Evolutionary conservation across 2,888 invertebrate species (phyloP), one percentile per base, ranked within the genome.

Genomic region (Agonum fuliginosum): DNA sequence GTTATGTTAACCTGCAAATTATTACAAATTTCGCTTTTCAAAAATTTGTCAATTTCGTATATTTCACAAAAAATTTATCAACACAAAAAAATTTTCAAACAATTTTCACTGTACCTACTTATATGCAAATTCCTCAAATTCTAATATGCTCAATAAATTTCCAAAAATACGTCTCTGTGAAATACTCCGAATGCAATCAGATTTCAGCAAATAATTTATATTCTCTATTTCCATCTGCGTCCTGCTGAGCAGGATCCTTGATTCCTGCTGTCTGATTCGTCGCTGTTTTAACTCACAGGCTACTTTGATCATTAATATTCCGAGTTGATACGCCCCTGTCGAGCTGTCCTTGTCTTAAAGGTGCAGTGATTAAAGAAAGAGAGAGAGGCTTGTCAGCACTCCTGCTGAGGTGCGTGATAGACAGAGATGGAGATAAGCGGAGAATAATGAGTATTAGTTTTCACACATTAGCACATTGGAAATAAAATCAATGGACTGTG

Each of bases 251-350:
- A 12, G 30, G 58, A 27, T 62, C n/a, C n/a, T n/a, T n/a, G n/a
- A n/a, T n/a, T n/a, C n/a, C n/a, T 54, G 27, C 58, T 30, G n/a
- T 12, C 24, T 58, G 54, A 62, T 19, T 62, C 17, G 12, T 62
- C 58, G 12, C 27, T 58, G 24, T 24, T 58, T 58, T 58, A 62
- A 62, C 20, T 17, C 27, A 30, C 30, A 12, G 58, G 30, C 30
- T 62, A 54, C 58, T 30, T 27, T 12, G 27, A 62, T 62, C 58
- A 62, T 62, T 62, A 27, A 62, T 62, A 62, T 62, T 62, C 58
- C 17, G 27, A 24, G 3, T 14, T 12, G 19, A 27, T 19, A 62
- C 58, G 30, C 58, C 58, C 17, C 27, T 62, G 19, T 5, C 10
- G 2, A 6, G 3, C 30, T 30, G 27, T 62, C 58, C 27, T 62